Percentiles rank a stretch among this genome's conserved stretches.
phyloP scores from a whole-genome alignment of 2,797 vertebrate species.

The Phataginus tricuspis region DNA sequence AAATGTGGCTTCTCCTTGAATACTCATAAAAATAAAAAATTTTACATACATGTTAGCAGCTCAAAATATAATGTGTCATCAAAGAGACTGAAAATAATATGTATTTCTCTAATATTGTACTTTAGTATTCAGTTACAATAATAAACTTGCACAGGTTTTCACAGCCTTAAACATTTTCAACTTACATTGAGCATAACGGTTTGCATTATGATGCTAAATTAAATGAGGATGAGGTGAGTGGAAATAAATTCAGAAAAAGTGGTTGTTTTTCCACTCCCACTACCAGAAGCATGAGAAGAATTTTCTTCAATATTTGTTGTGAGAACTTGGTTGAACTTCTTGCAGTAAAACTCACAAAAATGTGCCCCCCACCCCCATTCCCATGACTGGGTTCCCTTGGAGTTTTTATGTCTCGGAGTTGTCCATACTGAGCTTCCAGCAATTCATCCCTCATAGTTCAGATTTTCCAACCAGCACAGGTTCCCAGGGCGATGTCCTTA shows the following conservation, averaged over 20 bases:
- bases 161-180: conserved; percentile 39
- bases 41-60: conserved; percentile 45
- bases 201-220: conserved; percentile 35
- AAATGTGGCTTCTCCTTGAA: conserved; percentile 46
- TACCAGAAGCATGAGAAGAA: neutral
- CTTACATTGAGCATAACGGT: neutral
- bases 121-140: conserved; percentile 19
- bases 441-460: neutral
- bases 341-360: neutral
- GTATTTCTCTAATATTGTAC: neutral
- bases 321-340: neutral
- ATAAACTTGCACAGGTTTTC: conserved; percentile 49
- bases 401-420: neutral
- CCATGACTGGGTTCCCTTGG: neutral
- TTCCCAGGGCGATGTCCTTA: neutral
- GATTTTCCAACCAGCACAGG: neutral
- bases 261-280: neutral
- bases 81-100: conserved; percentile 50
- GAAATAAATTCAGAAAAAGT: conserved; percentile 43
- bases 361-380: rapidly evolving
- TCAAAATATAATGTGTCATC: conserved; percentile 45
- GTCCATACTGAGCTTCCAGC: neutral
- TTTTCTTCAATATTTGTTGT: neutral
- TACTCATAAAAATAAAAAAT: conserved; percentile 54
- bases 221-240: neutral